Conservation (phyloP, 2,797 vertebrate species). For the Rhinichthys osculus region DNA sequence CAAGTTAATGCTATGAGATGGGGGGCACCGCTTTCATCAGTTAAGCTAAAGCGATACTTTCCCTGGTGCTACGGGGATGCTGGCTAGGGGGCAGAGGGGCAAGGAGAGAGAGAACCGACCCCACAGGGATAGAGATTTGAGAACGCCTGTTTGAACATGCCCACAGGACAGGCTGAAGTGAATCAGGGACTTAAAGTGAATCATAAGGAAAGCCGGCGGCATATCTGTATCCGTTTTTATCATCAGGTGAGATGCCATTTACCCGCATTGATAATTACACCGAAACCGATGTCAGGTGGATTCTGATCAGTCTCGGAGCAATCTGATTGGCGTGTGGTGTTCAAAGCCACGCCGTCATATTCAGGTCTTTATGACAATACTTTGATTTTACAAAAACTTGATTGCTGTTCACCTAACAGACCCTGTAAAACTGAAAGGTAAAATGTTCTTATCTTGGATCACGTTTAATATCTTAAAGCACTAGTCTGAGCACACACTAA, state of each 20-base stretch:
- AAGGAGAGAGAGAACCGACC: constrained; percentile 18
- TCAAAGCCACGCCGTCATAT: background rate
- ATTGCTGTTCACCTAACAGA: background rate
- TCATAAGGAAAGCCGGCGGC: constrained; percentile 28
- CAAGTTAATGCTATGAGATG: constrained; percentile 91
- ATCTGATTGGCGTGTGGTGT: background rate
- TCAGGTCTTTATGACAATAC: background rate
- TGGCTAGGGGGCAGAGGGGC: constrained; percentile 39
- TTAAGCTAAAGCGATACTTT: constrained; percentile 69
- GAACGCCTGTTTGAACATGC: constrained; percentile 51
- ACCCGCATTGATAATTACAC: constrained; percentile 23
- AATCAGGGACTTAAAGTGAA: constrained; percentile 50
- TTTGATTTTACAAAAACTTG: constrained; percentile 6
- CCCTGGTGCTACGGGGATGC: constrained; percentile 51
- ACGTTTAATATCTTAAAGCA: background rate
- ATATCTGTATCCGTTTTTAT: constrained; percentile 37
- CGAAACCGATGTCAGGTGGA: constrained; percentile 8
- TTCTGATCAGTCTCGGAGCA: background rate
- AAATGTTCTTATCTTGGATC: background rate
- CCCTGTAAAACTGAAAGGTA: background rate
- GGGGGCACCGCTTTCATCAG: constrained; percentile 81
- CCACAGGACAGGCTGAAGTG: constrained; percentile 56
- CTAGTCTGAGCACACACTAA: background rate
- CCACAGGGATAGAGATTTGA: constrained; percentile 51
- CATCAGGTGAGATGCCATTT: constrained; percentile 42